A percentile compares a stretch with the other conserved stretches of the same genome.
Conservation (phyloP, 2,888 invertebrate genomes). For the Anticlea derivata region DNA sequence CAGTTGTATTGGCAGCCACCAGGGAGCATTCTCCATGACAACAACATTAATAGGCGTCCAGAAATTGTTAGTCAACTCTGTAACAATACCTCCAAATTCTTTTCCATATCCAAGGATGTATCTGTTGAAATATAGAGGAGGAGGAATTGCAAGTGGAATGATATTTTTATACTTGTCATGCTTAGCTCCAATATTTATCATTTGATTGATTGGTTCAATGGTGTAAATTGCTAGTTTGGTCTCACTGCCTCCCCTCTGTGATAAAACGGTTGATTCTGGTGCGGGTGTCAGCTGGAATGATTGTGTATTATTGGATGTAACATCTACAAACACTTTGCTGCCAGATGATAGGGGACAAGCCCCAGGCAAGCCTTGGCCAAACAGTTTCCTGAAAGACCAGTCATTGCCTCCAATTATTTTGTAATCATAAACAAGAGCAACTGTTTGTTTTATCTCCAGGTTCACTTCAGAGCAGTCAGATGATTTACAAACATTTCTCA, state of each 20-base stretch:
- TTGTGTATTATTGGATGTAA: slow-evolving; percentile 85
- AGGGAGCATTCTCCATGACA: slow-evolving; percentile 95
- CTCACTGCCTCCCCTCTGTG: slow-evolving; percentile 87
- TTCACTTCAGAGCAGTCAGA: slow-evolving; percentile 84
- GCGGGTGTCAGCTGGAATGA: slow-evolving; percentile 86
- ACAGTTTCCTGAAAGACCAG: slow-evolving; percentile 94
- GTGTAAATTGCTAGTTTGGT: slow-evolving; percentile 89
- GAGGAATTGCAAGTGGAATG: slow-evolving; percentile 79
- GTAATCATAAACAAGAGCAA: slow-evolving; percentile 94
- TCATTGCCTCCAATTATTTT: slow-evolving; percentile 87
- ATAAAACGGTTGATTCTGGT: slow-evolving; percentile 84
- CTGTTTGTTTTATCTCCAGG: slow-evolving; percentile 92
- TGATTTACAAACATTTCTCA: slow-evolving; percentile 90
- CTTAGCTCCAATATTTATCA: slow-evolving; percentile 88
- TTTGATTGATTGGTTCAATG: slow-evolving; percentile 79
- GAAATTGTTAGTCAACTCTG: slow-evolving; percentile 92
- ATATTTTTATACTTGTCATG: slow-evolving; percentile 69
- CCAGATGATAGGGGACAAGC: slow-evolving; percentile 91
- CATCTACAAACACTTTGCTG: slow-evolving; percentile 93
- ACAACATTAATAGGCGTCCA: slow-evolving; percentile 90
- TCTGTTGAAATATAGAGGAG: slow-evolving; percentile 90
- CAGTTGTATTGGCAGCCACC: slow-evolving; percentile 95
- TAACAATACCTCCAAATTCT: slow-evolving; percentile 94
- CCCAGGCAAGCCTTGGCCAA: slow-evolving; percentile 92
- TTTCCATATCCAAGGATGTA: slow-evolving; percentile 95